A percentile compares a stretch with the other conserved stretches of the same genome.
These are phyloP conservation scores for Trichopoda pennipes DNA, from an alignment of 2,888 invertebrate species.

Conservation along the genomic window DNA sequence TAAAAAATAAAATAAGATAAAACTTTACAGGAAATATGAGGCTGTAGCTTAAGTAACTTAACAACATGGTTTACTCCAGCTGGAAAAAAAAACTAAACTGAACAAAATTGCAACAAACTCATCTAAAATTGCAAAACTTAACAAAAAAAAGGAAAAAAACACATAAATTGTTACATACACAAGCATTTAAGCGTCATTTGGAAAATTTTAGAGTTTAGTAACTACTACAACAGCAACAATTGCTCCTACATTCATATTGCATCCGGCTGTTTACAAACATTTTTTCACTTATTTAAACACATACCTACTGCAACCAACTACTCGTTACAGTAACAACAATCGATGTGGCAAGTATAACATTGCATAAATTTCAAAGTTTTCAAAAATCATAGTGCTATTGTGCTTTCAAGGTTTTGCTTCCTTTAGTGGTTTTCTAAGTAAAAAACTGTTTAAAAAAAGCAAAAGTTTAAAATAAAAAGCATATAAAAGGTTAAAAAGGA, in stretches of 20 bases:
- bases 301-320: background rate
- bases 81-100: constrained; percentile 11
- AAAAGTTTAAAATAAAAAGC: background rate
- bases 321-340: constrained; percentile 20
- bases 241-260: constrained; percentile 7
- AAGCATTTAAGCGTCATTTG: constrained; percentile 40
- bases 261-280: constrained; percentile 34
- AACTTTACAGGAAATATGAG: constrained; percentile 30
- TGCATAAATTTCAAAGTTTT: constrained; percentile 15
- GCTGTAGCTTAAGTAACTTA: constrained; percentile 50
- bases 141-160: constrained; percentile 53
- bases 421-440: constrained; percentile 48
- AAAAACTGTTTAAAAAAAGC: constrained; percentile 10
- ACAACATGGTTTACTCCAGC: constrained; percentile 42
- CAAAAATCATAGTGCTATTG: constrained; percentile 40
- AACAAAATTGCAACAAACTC: constrained; percentile 49
- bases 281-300: constrained; percentile 22
- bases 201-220: constrained; percentile 54
- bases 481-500: constrained; percentile 5
- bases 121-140: constrained; percentile 34
- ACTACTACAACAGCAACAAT: constrained; percentile 24
- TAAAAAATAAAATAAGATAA: background rate
- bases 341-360: background rate
- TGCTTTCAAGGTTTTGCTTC: constrained; percentile 30
- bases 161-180: constrained; percentile 33